A percentile compares a stretch with the other conserved stretches of the same genome.
These are phyloP conservation scores for Anabacerthia variegaticeps DNA, from an alignment of 2,797 vertebrate species.

Conservation along the genomic window DNA sequence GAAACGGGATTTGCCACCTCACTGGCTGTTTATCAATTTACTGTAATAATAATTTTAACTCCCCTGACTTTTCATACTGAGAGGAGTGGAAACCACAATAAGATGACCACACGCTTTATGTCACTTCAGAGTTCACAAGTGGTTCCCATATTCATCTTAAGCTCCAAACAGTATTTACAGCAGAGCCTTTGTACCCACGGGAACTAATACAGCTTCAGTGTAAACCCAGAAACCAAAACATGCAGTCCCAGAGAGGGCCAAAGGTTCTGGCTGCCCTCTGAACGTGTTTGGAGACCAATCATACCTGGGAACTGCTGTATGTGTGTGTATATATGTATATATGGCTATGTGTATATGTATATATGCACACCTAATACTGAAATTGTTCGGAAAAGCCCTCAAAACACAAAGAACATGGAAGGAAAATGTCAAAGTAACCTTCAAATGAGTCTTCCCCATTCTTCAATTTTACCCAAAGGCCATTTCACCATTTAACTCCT, in stretches of 20 bases:
- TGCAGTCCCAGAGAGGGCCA: not conserved
- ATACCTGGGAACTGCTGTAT: not conserved
- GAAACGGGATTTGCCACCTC: not conserved
- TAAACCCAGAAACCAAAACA: not conserved
- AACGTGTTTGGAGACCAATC: not conserved
- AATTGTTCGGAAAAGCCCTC: not conserved
- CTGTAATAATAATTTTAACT: not conserved
- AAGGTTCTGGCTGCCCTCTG: not conserved
- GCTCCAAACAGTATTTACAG: not conserved
- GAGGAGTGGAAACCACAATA: not conserved
- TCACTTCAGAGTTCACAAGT: not conserved
- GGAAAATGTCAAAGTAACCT: not conserved
- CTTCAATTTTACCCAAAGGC: not conserved
- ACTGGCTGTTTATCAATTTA: not conserved
- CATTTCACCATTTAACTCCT: not conserved
- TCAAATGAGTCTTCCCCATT: not conserved
- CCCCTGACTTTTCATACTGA: not conserved
- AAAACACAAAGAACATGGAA: not conserved
- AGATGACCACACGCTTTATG: not conserved
- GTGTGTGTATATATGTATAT: fast-evolving
- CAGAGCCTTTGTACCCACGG: not conserved
- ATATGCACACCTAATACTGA: fast-evolving
- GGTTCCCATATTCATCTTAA: not conserved
- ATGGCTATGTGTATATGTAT: too few species aligned
- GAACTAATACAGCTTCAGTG: not conserved